Base-by-base conservation (phyloP, 2,888 invertebrate species). In the Tetranychus truncatus region DNA sequence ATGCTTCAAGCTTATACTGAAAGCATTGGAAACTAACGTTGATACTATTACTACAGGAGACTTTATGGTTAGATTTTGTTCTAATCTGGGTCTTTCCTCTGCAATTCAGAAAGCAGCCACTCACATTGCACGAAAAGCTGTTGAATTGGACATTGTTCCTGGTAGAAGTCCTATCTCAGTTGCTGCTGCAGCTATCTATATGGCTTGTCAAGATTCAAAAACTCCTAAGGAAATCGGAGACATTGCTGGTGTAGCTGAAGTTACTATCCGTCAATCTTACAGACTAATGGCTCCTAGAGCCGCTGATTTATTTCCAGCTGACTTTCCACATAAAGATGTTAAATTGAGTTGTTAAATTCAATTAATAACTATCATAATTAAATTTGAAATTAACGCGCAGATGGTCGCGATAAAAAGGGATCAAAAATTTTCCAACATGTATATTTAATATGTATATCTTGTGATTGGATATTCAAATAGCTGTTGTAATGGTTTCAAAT, bases 121-220 rank as follows among this genome's bases (percentile, higher is more conserved):
- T 0, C 90, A 94, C 81, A 99, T 99, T 81, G 97, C 99, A 0
- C 87, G 91, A 81, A 93, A 92, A 82, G 97, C 97, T 4, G 95
- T 95, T 0, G 96, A 99, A 81, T 84, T 95, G 84, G 96, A 99
- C 82, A 91, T 99, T 80, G 96, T 97, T 9, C 93, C 97, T 67
- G 97, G 97, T 7, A 88, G 97, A 81, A 96, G 96, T 76, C 99
- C 99, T 0, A 96, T 99, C 78, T 97, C 97, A 0, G 95, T 99
- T 1, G 95, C 99, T 0, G 99, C 99, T 8, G 97, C 99, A 73
- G 96, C 99, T 75, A 99, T 99, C 81, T 99, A 97, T 81, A 97
- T 99, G 97, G 97, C 99, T 2, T 95, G 95, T 18, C 96, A 89
- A 89, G 91, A 92, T 81, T 92, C 96, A 82, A 88, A 91, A 80